A percentile compares a stretch with the other conserved stretches of the same genome.
These are phyloP conservation scores for Anolis sagrei DNA, from an alignment of 2,113 vertebrate genomes.

Conservation along the genomic window DNA sequence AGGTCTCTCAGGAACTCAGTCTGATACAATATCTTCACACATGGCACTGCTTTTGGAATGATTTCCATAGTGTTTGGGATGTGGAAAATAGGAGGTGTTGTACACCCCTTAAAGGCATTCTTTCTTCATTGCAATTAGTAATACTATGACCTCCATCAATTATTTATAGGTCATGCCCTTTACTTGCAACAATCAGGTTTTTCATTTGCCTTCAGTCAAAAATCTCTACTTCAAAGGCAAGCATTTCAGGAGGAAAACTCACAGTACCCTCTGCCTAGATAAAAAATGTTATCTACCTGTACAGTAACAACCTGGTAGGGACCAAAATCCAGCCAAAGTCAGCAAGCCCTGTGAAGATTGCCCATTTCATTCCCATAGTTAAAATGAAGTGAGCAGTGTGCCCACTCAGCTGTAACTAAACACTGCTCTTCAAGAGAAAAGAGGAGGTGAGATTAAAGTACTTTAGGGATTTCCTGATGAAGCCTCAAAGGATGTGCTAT, in stretches of 20 bases:
- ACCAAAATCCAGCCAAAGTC: background rate
- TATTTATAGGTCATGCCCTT: constrained; percentile 20
- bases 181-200: constrained; percentile 2
- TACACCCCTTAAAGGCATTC: accelerated
- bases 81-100: background rate
- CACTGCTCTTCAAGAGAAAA: background rate
- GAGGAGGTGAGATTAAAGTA: background rate
- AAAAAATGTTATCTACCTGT: background rate
- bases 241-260: background rate
- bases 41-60: background rate
- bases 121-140: background rate
- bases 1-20: background rate
- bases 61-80: background rate
- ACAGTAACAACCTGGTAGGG: background rate
- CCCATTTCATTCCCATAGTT: background rate
- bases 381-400: background rate
- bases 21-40: background rate
- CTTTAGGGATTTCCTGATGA: background rate
- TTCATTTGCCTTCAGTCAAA: background rate
- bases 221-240: background rate
- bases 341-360: background rate
- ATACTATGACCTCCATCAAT: background rate
- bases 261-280: background rate
- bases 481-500: background rate
- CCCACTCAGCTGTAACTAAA: background rate